phyloP scores from a whole-genome alignment of 1,140 invertebrate genomes.

The Metopolophium dirhodum region DNA sequence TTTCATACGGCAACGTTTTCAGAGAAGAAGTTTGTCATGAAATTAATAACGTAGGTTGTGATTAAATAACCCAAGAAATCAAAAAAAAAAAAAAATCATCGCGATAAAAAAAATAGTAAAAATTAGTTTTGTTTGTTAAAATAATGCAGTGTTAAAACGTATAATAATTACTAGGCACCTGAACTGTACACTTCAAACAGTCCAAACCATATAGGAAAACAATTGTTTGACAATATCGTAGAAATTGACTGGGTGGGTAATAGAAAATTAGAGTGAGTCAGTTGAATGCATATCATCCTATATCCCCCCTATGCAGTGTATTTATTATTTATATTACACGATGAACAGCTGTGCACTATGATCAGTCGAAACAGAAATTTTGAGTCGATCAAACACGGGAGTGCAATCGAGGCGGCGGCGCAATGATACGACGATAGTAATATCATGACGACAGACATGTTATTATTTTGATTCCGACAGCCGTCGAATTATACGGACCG shows the following conservation, averaged over 20 bases:
- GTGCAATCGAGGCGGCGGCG: too few relatives aligned
- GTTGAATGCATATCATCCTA: too few relatives aligned
- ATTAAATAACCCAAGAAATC: background rate
- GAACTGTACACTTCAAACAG: background rate
- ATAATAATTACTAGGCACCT: background rate
- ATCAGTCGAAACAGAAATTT: background rate
- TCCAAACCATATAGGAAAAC: background rate
- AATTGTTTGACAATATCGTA: background rate
- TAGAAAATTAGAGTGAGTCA: too few relatives aligned
- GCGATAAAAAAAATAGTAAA: too few relatives aligned
- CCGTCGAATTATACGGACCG: background rate
- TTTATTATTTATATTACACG: too few relatives aligned
- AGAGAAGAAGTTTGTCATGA: too few relatives aligned
- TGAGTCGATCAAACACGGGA: background rate
- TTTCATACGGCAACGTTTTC: too few relatives aligned
- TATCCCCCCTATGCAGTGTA: too few relatives aligned
- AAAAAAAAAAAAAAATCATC: background rate
- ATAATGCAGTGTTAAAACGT: background rate
- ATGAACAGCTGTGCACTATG: background rate
- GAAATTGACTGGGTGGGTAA: too few relatives aligned
- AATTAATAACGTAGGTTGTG: background rate
- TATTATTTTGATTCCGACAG: background rate
- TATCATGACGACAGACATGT: background rate
- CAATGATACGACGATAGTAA: background rate
- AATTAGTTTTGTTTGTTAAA: background rate